Base-by-base conservation (phyloP, 2,113 vertebrate genomes). In the Cavia porcellus region DNA sequence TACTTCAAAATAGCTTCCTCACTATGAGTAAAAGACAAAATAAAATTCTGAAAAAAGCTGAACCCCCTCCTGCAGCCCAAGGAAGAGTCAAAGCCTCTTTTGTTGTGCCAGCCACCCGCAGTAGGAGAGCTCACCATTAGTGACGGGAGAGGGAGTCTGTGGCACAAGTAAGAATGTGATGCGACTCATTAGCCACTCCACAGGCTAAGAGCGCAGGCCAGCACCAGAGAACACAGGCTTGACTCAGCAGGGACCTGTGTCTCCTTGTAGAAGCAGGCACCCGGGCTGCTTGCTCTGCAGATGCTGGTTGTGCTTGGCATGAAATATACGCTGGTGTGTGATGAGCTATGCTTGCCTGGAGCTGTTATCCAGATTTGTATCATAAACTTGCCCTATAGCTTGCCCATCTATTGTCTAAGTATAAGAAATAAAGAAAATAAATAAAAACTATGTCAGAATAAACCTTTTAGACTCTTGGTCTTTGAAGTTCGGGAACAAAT, bases 1-100 rank as follows among this genome's bases (percentile, higher is more conserved):
- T 64, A 88, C 89, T 96, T 90, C 74, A 75, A 86, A 96, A 79
- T 64, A 92, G n/a, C 28, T 92, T 89, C 24, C 42, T 93, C 3
- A 0, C 47, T 62, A 47, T 66, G 80, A 94, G 89, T 81, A 75
- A 84, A 87, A 95, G 61, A 84, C 13, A 89, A 94, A 93, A 86
- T 14, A 84, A 86, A 70, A 50, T 1, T 35, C 32, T 72, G 52
- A 30, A 75, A 90, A 85, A 35, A 9, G 30, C 52, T 28, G 74
- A 93, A 89, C 12, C 52, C 52, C 52, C 9, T 35, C n/a, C 19
- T 83, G 57, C 64, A 92, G 38, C 89, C 64, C 19, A 68, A 79
- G 19, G 35, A 93, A 92, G 6, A 77, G 68, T 13, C 57, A 42
- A 90, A 89, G 7, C 42, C 30, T 50, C 38, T 86, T 79, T 3